Evolutionary conservation across 2,797 vertebrate species (phyloP).

Genomic region (Rousettus madagascariensis): DNA sequence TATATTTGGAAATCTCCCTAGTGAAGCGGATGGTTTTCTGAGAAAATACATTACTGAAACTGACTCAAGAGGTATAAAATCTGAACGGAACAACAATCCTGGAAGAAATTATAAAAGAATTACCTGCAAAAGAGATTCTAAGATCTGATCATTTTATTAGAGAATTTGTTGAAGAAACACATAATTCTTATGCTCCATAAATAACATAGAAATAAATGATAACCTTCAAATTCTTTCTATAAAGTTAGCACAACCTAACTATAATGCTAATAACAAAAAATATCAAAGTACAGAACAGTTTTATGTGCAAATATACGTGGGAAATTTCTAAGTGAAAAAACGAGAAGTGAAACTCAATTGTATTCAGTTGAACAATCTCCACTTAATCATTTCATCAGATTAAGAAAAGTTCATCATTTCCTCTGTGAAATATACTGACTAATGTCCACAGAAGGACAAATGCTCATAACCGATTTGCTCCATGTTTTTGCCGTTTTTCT

Average conservation of each 20-base stretch:
- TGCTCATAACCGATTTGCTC: neutral
- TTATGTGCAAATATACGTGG: neutral
- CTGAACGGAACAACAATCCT: neutral
- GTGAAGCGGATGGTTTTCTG: slow-evolving; percentile 42
- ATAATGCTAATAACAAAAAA: neutral
- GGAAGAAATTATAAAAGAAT: neutral
- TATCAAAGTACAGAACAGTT: neutral
- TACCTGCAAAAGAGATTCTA: neutral
- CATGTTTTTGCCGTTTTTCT: neutral
- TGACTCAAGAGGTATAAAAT: neutral
- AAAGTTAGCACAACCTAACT: neutral
- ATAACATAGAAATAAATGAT: neutral
- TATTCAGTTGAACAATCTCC: neutral
- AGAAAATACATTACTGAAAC: slow-evolving; percentile 32
- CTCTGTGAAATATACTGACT: neutral
- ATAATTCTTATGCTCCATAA: neutral
- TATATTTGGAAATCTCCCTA: slow-evolving; percentile 6
- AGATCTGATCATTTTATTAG: neutral
- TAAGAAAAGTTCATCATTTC: neutral
- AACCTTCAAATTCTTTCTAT: neutral
- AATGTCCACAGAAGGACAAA: neutral
- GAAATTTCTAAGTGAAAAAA: neutral
- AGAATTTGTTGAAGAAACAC: too few relatives aligned
- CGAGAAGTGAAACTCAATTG: neutral
- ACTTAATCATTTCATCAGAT: neutral